phyloP scores from a whole-genome alignment of 2,888 invertebrate species.

The Caenorhabditis uteleia region DNA sequence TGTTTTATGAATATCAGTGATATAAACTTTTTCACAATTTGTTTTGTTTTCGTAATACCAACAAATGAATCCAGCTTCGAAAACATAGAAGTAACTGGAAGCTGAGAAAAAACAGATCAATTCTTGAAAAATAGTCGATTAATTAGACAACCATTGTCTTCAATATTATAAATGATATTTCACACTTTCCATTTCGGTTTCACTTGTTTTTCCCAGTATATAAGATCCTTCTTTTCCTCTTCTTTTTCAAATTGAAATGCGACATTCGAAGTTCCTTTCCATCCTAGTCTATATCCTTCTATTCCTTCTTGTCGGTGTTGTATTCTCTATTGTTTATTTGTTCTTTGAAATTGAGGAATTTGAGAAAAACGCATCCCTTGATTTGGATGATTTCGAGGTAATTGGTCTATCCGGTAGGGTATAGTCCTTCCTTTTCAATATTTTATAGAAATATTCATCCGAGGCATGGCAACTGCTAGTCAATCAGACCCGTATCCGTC shows the following conservation, averaged over 20 bases:
- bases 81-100: no score
- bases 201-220: neutral
- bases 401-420: neutral
- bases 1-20: no score
- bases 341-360: constrained; percentile 6
- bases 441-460: neutral
- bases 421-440: neutral
- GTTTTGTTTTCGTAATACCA: no score
- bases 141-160: no score
- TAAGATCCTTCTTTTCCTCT: neutral
- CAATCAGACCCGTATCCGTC: neutral
- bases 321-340: neutral
- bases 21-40: no score
- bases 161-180: no score
- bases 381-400: constrained; percentile 23
- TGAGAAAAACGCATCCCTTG: constrained; percentile 1
- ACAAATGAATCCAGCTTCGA: no score
- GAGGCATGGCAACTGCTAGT: neutral
- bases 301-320: neutral
- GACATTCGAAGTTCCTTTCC: neutral
- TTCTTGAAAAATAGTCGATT: no score
- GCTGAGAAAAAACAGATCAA: no score
- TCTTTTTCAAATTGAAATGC: constrained; percentile 1
- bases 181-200: no score
- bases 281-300: neutral